Evolutionary conservation across 2,113 vertebrate species (phyloP).

Genomic region (Chlorocebus sabaeus): DNA sequence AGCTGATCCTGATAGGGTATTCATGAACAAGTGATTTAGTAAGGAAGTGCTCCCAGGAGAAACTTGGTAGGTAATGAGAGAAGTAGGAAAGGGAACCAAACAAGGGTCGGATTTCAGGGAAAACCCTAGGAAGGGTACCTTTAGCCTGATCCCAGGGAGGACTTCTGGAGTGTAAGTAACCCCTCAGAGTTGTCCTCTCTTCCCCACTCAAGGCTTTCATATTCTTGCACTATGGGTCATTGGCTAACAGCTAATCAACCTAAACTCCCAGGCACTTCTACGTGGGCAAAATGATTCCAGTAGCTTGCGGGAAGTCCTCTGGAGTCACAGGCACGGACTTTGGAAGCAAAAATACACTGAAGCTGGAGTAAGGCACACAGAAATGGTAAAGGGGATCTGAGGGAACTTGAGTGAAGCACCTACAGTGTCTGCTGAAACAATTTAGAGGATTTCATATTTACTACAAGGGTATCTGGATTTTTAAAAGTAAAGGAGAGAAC

Average conservation of each 20-base stretch:
- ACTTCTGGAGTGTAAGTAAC: not conserved
- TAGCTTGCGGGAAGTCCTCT: not conserved
- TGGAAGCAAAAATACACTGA: not conserved
- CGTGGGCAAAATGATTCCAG: not conserved
- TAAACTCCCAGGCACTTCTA: not conserved
- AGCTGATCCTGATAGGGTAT: not conserved
- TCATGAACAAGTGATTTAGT: constrained; percentile 13
- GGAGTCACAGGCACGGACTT: constrained; percentile 4
- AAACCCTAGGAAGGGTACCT: not conserved
- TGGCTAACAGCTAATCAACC: not conserved
- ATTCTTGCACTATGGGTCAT: not conserved
- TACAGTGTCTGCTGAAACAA: not conserved
- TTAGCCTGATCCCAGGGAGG: not conserved
- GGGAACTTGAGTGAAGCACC: not conserved
- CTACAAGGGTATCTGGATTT: not conserved
- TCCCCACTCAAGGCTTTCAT: not conserved
- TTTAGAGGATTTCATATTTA: constrained; percentile 8
- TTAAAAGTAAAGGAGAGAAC: not conserved
- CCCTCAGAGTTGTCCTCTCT: not conserved
- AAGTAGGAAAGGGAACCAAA: not conserved
- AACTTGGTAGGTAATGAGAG: not conserved
- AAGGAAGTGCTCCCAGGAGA: not conserved
- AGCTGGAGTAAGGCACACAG: not conserved
- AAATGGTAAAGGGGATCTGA: not conserved
- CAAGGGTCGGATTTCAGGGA: not conserved